phyloP scores from a whole-genome alignment of 2,113 vertebrate species.

The Trematocara nigrifrons region DNA sequence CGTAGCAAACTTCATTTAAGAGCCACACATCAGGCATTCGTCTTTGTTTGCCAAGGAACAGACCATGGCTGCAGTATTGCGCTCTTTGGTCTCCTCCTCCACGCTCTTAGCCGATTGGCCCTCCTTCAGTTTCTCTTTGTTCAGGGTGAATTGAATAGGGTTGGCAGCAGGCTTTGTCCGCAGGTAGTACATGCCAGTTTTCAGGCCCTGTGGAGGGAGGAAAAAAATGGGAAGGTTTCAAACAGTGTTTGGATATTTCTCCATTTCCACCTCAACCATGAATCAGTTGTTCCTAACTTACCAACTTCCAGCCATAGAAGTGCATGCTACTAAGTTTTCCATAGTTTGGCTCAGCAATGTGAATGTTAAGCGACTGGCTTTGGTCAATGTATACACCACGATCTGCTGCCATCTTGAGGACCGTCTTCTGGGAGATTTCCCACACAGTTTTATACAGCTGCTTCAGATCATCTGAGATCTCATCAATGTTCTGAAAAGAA shows the following conservation, averaged over 20 bases:
- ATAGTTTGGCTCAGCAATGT: slow-evolving; percentile 95
- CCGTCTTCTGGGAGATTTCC: slow-evolving; percentile 93
- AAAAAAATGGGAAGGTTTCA: neutral
- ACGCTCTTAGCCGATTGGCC: slow-evolving; percentile 59
- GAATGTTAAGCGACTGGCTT: slow-evolving; percentile 97
- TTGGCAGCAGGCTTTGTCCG: slow-evolving; percentile 92
- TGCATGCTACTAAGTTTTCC: slow-evolving; percentile 98
- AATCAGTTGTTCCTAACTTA: slow-evolving; percentile 9
- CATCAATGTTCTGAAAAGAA: slow-evolving; percentile 66
- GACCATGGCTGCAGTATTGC: slow-evolving; percentile 90
- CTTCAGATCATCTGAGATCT: slow-evolving; percentile 88
- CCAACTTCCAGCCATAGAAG: slow-evolving; percentile 97
- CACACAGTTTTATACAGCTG: slow-evolving; percentile 96
- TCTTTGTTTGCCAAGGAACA: slow-evolving; percentile 92
- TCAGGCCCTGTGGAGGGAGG: slow-evolving; percentile 79
- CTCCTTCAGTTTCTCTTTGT: slow-evolving; percentile 90
- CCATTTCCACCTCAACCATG: neutral
- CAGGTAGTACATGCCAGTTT: slow-evolving; percentile 98
- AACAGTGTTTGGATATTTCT: neutral
- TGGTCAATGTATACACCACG: slow-evolving; percentile 94
- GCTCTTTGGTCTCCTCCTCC: slow-evolving; percentile 79
- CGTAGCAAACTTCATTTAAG: slow-evolving; percentile 56
- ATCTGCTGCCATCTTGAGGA: slow-evolving; percentile 95
- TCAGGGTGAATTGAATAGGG: slow-evolving; percentile 95
- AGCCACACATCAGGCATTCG: slow-evolving; percentile 93